phyloP scores from a whole-genome alignment of 2,888 invertebrate species.

The Drosophila demipolita region DNA sequence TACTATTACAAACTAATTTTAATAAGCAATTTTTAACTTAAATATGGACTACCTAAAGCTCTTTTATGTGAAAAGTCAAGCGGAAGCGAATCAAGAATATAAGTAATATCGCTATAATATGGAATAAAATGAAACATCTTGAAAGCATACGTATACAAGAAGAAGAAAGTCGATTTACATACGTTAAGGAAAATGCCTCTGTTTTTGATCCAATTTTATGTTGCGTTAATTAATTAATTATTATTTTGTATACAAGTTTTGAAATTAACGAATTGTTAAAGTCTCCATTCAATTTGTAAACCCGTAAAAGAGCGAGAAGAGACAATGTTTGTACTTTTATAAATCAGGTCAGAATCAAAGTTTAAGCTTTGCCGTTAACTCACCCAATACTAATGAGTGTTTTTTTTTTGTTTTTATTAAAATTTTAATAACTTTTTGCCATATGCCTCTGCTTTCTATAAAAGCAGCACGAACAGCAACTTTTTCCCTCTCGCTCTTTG shows the following conservation, averaged over 20 bases:
- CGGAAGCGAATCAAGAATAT: slow-evolving; percentile 19
- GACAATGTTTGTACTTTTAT: slow-evolving; percentile 44
- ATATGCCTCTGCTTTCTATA: slow-evolving; percentile 21
- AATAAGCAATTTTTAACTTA: slow-evolving; percentile 27
- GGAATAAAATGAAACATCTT: slow-evolving; percentile 6
- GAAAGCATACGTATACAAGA: slow-evolving; percentile 3
- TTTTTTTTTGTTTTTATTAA: not conserved
- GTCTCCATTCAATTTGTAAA: slow-evolving; percentile 14
- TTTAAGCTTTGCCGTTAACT: slow-evolving; percentile 35
- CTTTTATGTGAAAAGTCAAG: slow-evolving; percentile 37
- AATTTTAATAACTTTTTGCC: slow-evolving; percentile 22
- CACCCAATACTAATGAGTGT: slow-evolving; percentile 14
- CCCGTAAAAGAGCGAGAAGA: slow-evolving; percentile 24
- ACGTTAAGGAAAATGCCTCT: slow-evolving; percentile 16
- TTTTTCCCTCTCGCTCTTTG: slow-evolving; percentile 67
- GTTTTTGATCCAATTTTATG: slow-evolving; percentile 23
- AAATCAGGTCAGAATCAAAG: slow-evolving; percentile 24
- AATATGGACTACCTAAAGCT: slow-evolving; percentile 21
- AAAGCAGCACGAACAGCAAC: slow-evolving; percentile 12
- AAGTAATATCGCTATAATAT: slow-evolving; percentile 20
- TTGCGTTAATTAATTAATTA: not conserved
- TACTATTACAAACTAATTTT: slow-evolving; percentile 28
- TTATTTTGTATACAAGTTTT: slow-evolving; percentile 14
- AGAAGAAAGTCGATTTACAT: slow-evolving; percentile 15
- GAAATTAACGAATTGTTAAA: slow-evolving; percentile 8